Percentiles rank a stretch among this genome's conserved stretches.
Evolutionary conservation across 2,113 vertebrate species (phyloP).

Genomic region (Perccottus glenii): DNA sequence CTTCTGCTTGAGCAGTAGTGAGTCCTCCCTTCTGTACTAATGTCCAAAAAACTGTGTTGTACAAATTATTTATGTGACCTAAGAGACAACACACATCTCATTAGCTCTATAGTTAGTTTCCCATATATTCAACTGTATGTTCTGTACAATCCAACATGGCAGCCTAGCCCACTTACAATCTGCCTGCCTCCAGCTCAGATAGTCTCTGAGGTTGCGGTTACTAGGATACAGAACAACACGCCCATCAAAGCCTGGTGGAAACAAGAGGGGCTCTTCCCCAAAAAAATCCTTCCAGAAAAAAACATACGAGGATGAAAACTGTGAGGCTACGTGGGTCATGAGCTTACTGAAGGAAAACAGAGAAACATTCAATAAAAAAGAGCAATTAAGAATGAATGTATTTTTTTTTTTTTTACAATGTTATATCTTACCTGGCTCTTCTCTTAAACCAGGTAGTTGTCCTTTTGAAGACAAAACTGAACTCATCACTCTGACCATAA

Average conservation of each 20-base stretch:
- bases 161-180: conserved; percentile 85
- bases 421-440: conserved; percentile 86
- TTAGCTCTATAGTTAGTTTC: background rate
- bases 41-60: conserved; percentile 95
- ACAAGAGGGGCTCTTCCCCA: conserved; percentile 87
- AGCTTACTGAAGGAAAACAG: conserved; percentile 85
- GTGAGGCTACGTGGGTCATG: conserved; percentile 95
- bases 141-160: background rate
- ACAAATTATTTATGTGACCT: conserved; percentile 98
- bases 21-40: conserved; percentile 89
- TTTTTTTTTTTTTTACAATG: background rate
- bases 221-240: conserved; percentile 93
- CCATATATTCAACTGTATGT: background rate
- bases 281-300: conserved; percentile 97
- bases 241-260: conserved; percentile 95
- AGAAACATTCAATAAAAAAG: background rate
- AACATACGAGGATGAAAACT: conserved; percentile 96
- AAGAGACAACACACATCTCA: conserved; percentile 17
- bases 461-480: conserved; percentile 95
- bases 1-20: conserved; percentile 87
- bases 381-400: background rate
- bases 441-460: conserved; percentile 93
- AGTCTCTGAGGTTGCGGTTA: conserved; percentile 92
- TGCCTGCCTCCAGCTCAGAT: conserved; percentile 97
- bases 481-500: conserved; percentile 98